A percentile compares a stretch with the other conserved stretches of the same genome.
These are phyloP conservation scores for Trididemnum miniatum DNA, from an alignment of 23 tunicate species.

Conservation along the genomic window DNA sequence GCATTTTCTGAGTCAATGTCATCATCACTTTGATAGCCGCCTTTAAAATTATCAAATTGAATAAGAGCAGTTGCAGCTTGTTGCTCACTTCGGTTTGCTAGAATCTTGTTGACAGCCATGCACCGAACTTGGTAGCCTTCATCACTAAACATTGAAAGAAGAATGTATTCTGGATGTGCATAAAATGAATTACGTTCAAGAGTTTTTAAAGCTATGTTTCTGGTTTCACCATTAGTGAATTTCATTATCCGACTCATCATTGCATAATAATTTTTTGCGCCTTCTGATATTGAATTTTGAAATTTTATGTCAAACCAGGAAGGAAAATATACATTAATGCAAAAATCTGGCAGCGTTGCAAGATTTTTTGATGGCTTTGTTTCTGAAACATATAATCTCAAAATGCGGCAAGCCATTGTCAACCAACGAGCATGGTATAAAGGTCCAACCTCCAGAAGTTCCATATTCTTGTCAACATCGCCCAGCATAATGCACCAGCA, in stretches of 20 bases:
- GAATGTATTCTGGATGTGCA: constrained; percentile 11
- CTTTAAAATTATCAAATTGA: not conserved
- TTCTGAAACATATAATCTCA: not conserved
- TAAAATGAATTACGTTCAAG: not conserved
- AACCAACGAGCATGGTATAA: constrained; percentile 1
- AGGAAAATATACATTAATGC: no score
- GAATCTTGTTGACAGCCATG: not conserved
- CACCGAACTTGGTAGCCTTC: no score
- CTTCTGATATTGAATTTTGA: not conserved
- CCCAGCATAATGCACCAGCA: not conserved
- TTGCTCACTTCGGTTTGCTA: not conserved
- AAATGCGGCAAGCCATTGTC: constrained; percentile 11
- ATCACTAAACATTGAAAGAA: constrained; percentile 7
- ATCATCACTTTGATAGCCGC: not conserved
- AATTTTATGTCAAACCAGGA: constrained; percentile 13
- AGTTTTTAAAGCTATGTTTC: not conserved
- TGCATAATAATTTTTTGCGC: constrained; percentile 1
- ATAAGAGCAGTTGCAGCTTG: not conserved
- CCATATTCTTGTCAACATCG: not conserved
- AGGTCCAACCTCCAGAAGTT: constrained; percentile 25
- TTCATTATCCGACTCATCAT: not conserved
- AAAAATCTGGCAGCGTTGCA: constrained; percentile 3
- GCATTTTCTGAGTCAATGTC: not conserved
- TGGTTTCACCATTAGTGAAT: not conserved
- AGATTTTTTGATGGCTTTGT: not conserved